Conservation (phyloP, 2,888 invertebrate genomes). For the Cantharis flavilabris region DNA sequence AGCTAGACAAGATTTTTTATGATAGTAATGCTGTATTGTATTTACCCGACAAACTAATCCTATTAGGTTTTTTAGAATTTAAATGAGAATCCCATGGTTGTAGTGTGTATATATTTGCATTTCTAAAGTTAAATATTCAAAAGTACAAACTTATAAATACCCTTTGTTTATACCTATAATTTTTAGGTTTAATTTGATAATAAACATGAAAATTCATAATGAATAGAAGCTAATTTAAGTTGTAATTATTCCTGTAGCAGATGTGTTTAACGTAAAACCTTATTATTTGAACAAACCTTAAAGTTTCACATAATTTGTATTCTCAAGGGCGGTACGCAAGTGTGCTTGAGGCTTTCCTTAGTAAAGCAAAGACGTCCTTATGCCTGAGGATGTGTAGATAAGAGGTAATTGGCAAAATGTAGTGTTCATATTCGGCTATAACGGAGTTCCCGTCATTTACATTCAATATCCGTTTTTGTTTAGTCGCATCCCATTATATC, state of each 20-base stretch:
- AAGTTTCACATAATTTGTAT: constrained; percentile 23
- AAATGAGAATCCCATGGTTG: too few relatives aligned
- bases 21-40: too few relatives aligned
- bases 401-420: constrained; percentile 15
- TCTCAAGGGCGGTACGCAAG: constrained; percentile 16
- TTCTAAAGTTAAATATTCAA: neutral
- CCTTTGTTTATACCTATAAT: neutral
- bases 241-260: constrained; percentile 21
- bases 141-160: neutral
- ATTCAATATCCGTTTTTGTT: constrained; percentile 19
- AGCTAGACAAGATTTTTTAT: too few relatives aligned
- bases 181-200: constrained; percentile 1
- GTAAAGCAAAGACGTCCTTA: constrained; percentile 4
- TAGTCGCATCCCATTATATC: constrained; percentile 7
- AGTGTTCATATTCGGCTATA: constrained; percentile 1
- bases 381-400: constrained; percentile 23
- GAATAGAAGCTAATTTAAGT: constrained; percentile 4
- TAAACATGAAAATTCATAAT: constrained; percentile 10
- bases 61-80: too few relatives aligned
- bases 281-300: constrained; percentile 24
- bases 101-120: too few relatives aligned
- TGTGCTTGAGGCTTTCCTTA: constrained; percentile 7
- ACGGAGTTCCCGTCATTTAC: constrained; percentile 1
- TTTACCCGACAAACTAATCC: too few relatives aligned
- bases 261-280: constrained; percentile 23